phyloP scores from a whole-genome alignment of 2,797 vertebrate species.

The Chlorospingus semifuscus region DNA sequence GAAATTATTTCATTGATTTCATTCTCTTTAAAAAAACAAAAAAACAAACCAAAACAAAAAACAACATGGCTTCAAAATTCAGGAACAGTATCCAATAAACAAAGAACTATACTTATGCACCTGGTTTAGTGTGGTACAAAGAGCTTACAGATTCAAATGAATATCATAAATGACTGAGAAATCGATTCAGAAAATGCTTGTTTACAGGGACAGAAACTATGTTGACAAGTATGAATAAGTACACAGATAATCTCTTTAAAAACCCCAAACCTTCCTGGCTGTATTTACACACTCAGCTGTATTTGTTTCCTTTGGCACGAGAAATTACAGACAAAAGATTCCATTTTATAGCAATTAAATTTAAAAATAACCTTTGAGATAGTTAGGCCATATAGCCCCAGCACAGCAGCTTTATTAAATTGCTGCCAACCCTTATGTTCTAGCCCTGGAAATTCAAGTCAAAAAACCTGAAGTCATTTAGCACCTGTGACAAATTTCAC shows the following conservation, averaged over 20 bases:
- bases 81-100: conserved; percentile 50
- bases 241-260: conserved; percentile 3
- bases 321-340: conserved; percentile 27
- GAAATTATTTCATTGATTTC: conserved; percentile 40
- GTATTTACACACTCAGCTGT: conserved; percentile 1
- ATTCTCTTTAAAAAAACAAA: background rate
- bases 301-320: conserved; percentile 39
- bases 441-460: conserved; percentile 1
- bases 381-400: background rate
- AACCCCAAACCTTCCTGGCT: background rate
- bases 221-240: conserved; percentile 24
- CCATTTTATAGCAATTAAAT: conserved; percentile 8
- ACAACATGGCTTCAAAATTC: conserved; percentile 39
- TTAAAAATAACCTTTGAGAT: background rate
- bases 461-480: background rate
- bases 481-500: background rate
- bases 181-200: conserved; percentile 4
- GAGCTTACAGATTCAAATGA: conserved; percentile 33
- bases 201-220: conserved; percentile 51
- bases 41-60: background rate
- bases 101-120: background rate
- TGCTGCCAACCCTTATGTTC: background rate
- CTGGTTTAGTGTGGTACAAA: conserved; percentile 33
- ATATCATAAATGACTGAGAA: conserved; percentile 23
- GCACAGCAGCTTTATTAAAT: background rate